Evolutionary conservation across 2,113 vertebrate species (phyloP).

Genomic region (Chlorodrepanis virens): DNA sequence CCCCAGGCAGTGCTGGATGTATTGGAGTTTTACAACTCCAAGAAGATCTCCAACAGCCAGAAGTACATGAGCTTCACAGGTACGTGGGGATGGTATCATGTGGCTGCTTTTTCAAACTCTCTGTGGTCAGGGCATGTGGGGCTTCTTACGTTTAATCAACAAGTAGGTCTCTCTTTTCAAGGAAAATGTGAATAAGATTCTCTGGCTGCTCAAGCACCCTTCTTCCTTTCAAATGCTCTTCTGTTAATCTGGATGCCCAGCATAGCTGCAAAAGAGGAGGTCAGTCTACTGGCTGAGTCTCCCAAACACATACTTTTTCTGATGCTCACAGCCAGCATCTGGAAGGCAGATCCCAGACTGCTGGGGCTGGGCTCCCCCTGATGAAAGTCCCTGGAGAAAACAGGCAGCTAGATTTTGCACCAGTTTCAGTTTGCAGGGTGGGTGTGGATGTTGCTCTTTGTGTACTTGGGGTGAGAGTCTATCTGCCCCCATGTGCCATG

Average conservation of each 20-base stretch:
- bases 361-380: background rate
- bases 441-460: background rate
- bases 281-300: background rate
- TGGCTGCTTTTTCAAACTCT: rapidly evolving
- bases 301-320: background rate
- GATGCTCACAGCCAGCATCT: background rate
- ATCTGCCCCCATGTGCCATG: rapidly evolving
- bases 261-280: background rate
- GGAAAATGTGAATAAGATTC: background rate
- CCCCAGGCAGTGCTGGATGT: slow-evolving; percentile 94
- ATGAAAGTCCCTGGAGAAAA: background rate
- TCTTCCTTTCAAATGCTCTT: background rate
- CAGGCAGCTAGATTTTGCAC: background rate
- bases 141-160: background rate
- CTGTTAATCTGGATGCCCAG: background rate
- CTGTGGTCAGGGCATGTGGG: background rate
- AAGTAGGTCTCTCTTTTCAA: background rate
- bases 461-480: background rate
- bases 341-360: background rate
- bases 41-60: slow-evolving; percentile 93
- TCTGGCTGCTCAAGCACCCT: background rate
- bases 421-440: background rate
- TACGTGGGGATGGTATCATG: background rate
- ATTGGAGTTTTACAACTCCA: slow-evolving; percentile 95
- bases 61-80: slow-evolving; percentile 99